Evolutionary conservation across 2,113 vertebrate species (phyloP).

Genomic region (Lonchura striata): DNA sequence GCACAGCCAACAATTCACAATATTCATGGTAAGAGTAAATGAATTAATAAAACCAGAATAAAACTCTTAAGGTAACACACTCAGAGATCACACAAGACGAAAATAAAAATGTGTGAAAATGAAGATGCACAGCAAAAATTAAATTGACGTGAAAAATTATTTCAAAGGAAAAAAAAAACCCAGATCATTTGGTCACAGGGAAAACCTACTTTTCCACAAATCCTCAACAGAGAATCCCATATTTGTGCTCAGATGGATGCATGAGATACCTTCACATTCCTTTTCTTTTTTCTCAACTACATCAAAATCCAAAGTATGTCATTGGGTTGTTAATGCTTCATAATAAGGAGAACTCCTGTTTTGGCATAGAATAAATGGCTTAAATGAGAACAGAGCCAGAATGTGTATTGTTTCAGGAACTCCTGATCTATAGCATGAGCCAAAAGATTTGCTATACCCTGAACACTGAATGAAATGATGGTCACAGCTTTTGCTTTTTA

Average conservation of each 20-base stretch:
- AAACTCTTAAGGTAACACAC: neutral
- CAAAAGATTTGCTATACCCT: neutral
- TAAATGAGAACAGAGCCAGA: neutral
- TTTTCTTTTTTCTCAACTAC: neutral
- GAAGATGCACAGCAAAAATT: neutral
- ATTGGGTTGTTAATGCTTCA: neutral
- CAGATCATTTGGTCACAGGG: neutral
- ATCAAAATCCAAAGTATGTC: neutral
- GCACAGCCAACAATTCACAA: neutral
- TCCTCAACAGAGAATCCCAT: neutral
- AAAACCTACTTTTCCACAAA: neutral
- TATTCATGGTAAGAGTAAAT: conserved; percentile 19
- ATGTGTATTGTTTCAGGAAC: neutral
- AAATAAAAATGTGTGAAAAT: neutral
- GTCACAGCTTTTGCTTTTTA: neutral
- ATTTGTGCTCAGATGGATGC: neutral
- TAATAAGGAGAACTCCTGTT: neutral
- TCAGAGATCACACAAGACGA: neutral
- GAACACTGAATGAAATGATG: neutral
- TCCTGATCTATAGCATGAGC: neutral
- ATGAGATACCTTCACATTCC: neutral
- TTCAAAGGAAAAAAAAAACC: neutral
- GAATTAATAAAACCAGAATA: conserved; percentile 32
- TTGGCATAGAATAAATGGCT: neutral
- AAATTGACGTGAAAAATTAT: neutral